Percentiles rank a stretch among this genome's conserved stretches.
These are phyloP conservation scores for Cavia aperea DNA, from an alignment of 2,113 vertebrate species.

Conservation along the genomic window DNA sequence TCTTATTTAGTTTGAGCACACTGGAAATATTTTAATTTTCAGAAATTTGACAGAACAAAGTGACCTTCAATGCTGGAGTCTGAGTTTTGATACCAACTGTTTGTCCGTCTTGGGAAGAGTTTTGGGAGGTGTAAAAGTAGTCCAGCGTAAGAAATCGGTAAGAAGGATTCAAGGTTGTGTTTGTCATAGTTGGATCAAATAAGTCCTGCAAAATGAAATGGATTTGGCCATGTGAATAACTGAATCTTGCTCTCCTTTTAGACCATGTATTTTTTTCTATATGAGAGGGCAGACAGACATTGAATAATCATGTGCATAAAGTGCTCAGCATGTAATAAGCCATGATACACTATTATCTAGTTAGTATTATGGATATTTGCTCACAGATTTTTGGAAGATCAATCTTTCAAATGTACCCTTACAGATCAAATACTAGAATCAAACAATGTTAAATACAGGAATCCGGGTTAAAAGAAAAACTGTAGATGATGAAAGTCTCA, in stretches of 20 bases:
- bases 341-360: background rate
- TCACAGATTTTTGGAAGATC: background rate
- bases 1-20: background rate
- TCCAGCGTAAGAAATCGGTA: slow-evolving; percentile 78
- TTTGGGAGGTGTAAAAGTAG: slow-evolving; percentile 80
- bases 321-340: background rate
- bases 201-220: background rate
- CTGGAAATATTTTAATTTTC: slow-evolving; percentile 43
- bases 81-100: slow-evolving; percentile 81
- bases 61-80: slow-evolving; percentile 83
- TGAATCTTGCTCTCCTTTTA: background rate
- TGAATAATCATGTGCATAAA: background rate
- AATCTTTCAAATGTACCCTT: background rate
- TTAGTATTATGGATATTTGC: background rate
- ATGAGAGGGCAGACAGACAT: background rate
- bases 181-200: background rate
- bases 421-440: background rate
- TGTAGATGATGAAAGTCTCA: background rate
- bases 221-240: background rate
- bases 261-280: background rate
- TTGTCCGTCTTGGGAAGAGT: slow-evolving; percentile 81
- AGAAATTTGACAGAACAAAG: slow-evolving; percentile 80
- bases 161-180: slow-evolving; percentile 16
- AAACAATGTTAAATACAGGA: background rate
- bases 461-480: background rate